Evolutionary conservation across 1,140 invertebrate genomes (phyloP), one percentile per base, ranked within the genome.

Genomic region (Drosophila ogumai): DNA sequence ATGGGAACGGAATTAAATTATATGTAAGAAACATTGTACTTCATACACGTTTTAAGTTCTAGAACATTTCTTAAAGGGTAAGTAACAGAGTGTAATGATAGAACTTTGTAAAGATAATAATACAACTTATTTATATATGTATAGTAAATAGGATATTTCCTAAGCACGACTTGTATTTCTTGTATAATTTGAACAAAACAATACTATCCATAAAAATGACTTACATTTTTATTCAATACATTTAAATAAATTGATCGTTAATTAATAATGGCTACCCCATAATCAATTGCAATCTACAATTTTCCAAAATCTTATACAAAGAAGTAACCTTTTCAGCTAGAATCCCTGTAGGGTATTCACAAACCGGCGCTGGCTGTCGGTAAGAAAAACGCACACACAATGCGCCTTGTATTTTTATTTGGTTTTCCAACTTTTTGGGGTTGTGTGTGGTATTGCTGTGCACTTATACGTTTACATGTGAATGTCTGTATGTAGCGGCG

Each of bases 381-480:
- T 58, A 80, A 76, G 74, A 76, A 76, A 71, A 88, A 87, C 64
- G 74, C 75, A 73, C 79, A 87, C 52, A 80, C 75, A 88, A 71
- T 65, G 67, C 75, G 84, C 80, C 72, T 88, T 76, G 84, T 88
- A 84, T 87, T 87, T 87, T 87, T 87, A 84, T 87, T 88, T 87
- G 84, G 84, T 88, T 87, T 87, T 88, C 84, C 84, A 88, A 87
- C 84, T 84, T 87, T 75, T 84, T 87, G 80, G 84, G 84, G 84
- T 87, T 86, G 82, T 86, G 82, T 86, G 82, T 86, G 74, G 84
- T 61, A 74, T 86, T 72, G 66, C 61, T 69, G 65, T 68, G 64
- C 74, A 75, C 71, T 67, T 61, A 80, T 74, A 64, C 61, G 47
- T 56, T 60, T 69, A 61, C 64, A 61, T 71, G 57, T 59, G 78